Evolutionary conservation across 2,113 vertebrate genomes (phyloP).

Genomic region (Cryptomyrus ogoouensis): DNA sequence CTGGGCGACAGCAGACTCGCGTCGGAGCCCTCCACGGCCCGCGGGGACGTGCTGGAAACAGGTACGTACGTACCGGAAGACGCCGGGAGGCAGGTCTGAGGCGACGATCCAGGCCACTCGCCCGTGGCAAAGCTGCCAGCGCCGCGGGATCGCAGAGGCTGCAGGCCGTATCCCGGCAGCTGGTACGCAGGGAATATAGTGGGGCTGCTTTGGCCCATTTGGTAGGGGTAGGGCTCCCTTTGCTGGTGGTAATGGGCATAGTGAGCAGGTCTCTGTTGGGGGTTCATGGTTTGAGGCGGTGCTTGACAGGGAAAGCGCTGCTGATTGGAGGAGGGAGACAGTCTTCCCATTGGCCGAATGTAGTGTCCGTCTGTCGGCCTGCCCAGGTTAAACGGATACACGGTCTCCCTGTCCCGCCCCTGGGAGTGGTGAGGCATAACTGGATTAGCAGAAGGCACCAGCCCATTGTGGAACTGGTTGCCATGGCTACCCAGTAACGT

Average conservation of each 20-base stretch:
- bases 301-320: constrained; percentile 62
- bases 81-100: constrained; percentile 43
- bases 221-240: constrained; percentile 69
- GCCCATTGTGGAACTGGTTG: constrained; percentile 35
- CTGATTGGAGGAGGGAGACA: constrained; percentile 51
- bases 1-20: constrained; percentile 49
- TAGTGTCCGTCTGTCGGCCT: constrained; percentile 44
- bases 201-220: constrained; percentile 58
- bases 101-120: constrained; percentile 74
- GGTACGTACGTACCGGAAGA: constrained; percentile 46
- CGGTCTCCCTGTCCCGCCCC: constrained; percentile 40
- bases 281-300: constrained; percentile 35
- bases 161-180: constrained; percentile 72
- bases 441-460: neutral
- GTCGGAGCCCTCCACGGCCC: constrained; percentile 65
- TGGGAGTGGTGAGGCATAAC: constrained; percentile 38
- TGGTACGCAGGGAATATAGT: constrained; percentile 74
- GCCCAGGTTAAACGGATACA: constrained; percentile 41
- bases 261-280: constrained; percentile 53
- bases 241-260: constrained; percentile 74
- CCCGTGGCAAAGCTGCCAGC: constrained; percentile 53
- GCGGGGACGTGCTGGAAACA: constrained; percentile 42
- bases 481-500: constrained; percentile 30
- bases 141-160: constrained; percentile 53
- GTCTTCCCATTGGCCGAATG: constrained; percentile 55